Percentiles rank a stretch among this genome's conserved stretches.
These are phyloP conservation scores for Premnoplex brunnescens DNA, from an alignment of 2,797 vertebrate genomes.

Conservation along the genomic window DNA sequence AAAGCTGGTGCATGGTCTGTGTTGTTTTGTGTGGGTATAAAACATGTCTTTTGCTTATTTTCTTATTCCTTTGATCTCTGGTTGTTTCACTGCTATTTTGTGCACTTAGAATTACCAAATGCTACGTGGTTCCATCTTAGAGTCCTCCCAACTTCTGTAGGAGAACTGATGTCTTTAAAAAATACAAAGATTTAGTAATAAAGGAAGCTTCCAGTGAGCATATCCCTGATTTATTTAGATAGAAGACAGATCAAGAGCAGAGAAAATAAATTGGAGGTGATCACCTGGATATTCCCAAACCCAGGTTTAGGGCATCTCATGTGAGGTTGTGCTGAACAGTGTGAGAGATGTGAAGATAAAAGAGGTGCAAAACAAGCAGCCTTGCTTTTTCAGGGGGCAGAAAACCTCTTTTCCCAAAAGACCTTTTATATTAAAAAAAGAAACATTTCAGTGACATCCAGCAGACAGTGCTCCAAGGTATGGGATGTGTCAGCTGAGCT, in stretches of 20 bases:
- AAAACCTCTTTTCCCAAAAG: background rate
- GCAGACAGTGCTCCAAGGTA: background rate
- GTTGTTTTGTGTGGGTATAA: background rate
- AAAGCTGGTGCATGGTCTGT: background rate
- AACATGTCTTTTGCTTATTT: background rate
- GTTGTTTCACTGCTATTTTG: background rate
- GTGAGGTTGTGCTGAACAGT: background rate
- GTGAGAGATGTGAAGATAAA: background rate
- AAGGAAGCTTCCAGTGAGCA: background rate
- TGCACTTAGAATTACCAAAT: background rate
- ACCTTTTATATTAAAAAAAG: background rate
- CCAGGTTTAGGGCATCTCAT: background rate
- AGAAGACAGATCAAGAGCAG: background rate
- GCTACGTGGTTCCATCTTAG: fast-evolving
- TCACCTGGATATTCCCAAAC: background rate
- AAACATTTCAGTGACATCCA: background rate
- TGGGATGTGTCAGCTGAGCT: background rate
- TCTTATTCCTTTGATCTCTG: background rate
- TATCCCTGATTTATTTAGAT: background rate
- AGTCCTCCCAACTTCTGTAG: background rate
- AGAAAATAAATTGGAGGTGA: background rate
- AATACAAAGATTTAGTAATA: background rate
- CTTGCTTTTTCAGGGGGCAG: background rate
- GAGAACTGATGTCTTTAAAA: background rate
- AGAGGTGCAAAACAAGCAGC: background rate